Percentiles rank a stretch among this genome's conserved stretches.
These are phyloP conservation scores for Limonius californicus DNA, from an alignment of 1,140 invertebrate genomes.

Conservation along the genomic window DNA sequence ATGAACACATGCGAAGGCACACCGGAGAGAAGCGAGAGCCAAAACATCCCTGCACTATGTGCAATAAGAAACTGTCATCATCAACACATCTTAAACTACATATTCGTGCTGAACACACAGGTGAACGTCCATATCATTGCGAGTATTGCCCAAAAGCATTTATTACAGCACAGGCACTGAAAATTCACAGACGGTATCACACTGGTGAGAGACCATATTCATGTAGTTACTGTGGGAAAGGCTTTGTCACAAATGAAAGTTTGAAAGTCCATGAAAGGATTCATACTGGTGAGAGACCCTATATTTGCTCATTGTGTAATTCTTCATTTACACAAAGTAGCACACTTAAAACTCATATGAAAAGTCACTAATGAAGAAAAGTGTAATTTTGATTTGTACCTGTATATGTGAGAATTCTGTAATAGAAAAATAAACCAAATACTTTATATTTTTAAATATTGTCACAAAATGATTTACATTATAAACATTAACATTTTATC, in stretches of 20 bases:
- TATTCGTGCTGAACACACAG: not conserved
- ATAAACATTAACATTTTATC: no score
- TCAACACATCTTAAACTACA: not conserved
- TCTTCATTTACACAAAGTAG: conserved; percentile 1
- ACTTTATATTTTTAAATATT: no score
- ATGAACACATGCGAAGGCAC: conserved; percentile 24
- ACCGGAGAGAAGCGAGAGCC: conserved; percentile 2
- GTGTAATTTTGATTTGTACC: no score
- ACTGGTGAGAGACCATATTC: not conserved
- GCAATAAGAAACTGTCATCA: conserved; percentile 2
- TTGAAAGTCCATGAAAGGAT: conserved; percentile 23
- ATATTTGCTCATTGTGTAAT: not conserved
- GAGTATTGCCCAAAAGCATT: not conserved
- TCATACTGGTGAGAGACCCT: conserved; percentile 19
- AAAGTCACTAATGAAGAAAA: not conserved
- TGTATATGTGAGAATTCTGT: no score
- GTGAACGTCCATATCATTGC: not conserved
- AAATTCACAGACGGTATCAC: not conserved
- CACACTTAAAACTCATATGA: conserved; percentile 1
- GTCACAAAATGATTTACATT: no score
- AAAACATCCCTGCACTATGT: conserved; percentile 17
- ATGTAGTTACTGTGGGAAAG: conserved; percentile 15
- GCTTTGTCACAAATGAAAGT: conserved; percentile 18
- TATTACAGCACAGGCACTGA: not conserved
- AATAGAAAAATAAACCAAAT: no score